These are phyloP conservation scores for Galeopsomyia nigrocyanea DNA, from an alignment of 2,888 invertebrate species.

Conservation along the genomic window DNA sequence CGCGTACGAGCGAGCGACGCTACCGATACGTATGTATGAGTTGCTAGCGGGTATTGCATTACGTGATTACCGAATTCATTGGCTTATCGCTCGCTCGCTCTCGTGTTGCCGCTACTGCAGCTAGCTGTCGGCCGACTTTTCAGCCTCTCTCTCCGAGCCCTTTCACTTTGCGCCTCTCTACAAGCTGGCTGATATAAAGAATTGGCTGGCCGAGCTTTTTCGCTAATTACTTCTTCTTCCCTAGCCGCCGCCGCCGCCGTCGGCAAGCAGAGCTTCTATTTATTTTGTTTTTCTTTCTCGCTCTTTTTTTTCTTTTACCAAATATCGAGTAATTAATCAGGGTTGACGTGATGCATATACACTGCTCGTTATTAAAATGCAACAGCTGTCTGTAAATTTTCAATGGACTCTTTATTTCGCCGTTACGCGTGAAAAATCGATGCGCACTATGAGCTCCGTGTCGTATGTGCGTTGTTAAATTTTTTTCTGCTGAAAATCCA, in stretches of 20 bases:
- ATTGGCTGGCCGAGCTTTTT: not conserved
- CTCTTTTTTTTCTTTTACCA: too few species aligned
- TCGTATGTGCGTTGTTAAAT: too few species aligned
- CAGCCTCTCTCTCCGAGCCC: not conserved
- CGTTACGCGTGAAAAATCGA: too few species aligned
- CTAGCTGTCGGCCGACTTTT: not conserved
- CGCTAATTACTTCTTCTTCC: conserved; percentile 5
- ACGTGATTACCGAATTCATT: conserved; percentile 34
- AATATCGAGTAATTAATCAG: too few species aligned
- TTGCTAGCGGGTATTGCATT: conserved; percentile 26
- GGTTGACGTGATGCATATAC: too few species aligned
- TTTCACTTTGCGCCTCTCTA: conserved; percentile 2
- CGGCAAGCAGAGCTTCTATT: too few species aligned
- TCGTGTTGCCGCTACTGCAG: not conserved
- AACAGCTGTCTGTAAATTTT: too few species aligned
- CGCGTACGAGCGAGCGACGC: not conserved
- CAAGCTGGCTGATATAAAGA: not conserved
- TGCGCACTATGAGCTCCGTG: too few species aligned
- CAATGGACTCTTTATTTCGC: too few species aligned
- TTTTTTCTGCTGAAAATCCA: not conserved
- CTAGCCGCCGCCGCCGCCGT: too few species aligned
- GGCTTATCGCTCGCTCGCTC: not conserved
- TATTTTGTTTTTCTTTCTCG: too few species aligned
- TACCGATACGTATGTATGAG: not conserved
- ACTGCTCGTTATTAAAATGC: too few species aligned